Conservation (phyloP, 30 jellyfish, hydroid and myxozoan species). For the Sanderia malayensis region DNA sequence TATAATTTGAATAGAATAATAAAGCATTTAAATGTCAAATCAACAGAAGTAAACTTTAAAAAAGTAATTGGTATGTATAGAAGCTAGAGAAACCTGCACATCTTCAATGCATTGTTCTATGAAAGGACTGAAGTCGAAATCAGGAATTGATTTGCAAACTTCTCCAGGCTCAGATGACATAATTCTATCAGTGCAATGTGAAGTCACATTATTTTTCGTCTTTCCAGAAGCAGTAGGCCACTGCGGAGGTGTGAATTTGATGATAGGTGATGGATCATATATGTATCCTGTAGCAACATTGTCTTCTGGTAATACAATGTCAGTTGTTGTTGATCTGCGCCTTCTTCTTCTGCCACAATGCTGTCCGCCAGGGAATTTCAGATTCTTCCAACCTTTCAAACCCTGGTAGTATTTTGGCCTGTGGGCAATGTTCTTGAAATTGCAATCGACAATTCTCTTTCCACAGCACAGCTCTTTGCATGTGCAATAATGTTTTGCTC, state of each 20-base stretch:
- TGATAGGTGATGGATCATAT: slow-evolving; percentile 45
- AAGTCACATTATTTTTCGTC: slow-evolving; percentile 24
- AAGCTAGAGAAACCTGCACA: slow-evolving; percentile 44
- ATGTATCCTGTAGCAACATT: slow-evolving; percentile 32
- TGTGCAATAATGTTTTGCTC: slow-evolving; percentile 69
- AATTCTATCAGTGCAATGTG: slow-evolving; percentile 35
- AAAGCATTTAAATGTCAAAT: too few species aligned
- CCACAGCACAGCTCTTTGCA: slow-evolving; percentile 57
- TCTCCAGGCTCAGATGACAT: slow-evolving; percentile 54
- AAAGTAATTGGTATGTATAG: too few species aligned
- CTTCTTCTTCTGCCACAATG: slow-evolving; percentile 74
- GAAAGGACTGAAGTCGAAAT: slow-evolving; percentile 22
- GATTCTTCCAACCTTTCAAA: slow-evolving; percentile 52
- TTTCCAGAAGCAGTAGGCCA: slow-evolving; percentile 83
- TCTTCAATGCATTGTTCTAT: slow-evolving; percentile 76
- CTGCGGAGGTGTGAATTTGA: slow-evolving; percentile 19
- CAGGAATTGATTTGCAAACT: slow-evolving; percentile 34
- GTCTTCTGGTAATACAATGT: slow-evolving; percentile 71
- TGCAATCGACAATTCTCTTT: neutral
- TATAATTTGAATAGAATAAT: neutral
- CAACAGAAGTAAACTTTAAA: neutral
- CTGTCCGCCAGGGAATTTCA: slow-evolving; percentile 80
- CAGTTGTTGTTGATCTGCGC: slow-evolving; percentile 36
- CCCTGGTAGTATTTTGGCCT: slow-evolving; percentile 69
- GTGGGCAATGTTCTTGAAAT: slow-evolving; percentile 10